Percentiles rank a stretch among this genome's conserved stretches.
Conservation (phyloP, 2,888 invertebrate species). For the Eueremaeus valkanovi region DNA sequence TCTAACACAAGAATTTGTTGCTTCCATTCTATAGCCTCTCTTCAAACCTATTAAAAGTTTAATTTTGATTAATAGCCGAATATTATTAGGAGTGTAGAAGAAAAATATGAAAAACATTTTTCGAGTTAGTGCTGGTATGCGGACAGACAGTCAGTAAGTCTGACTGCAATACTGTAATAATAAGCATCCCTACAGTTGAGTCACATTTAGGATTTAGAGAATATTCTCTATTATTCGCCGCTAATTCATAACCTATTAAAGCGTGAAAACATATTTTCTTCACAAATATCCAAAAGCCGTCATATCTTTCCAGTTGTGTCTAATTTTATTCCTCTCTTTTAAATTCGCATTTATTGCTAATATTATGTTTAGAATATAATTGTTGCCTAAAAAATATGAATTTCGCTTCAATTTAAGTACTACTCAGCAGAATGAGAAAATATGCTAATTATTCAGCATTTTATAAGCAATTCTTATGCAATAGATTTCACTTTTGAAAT, state of each 20-base stretch:
- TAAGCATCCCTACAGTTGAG: background rate
- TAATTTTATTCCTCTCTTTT: background rate
- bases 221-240: background rate
- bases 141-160: background rate
- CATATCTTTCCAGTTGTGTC: background rate
- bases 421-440: too few relatives aligned
- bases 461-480: too few relatives aligned
- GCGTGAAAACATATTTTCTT: background rate
- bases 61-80: conserved; percentile 12
- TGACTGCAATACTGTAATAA: background rate
- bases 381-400: too few relatives aligned
- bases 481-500: too few relatives aligned
- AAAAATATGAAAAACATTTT: background rate
- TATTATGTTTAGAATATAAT: background rate
- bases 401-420: too few relatives aligned
- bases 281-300: background rate
- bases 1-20: too few relatives aligned
- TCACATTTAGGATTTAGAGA: background rate
- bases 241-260: background rate
- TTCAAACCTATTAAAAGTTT: background rate
- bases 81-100: background rate
- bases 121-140: background rate
- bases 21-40: background rate
- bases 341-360: background rate
- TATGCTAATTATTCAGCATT: too few relatives aligned